These are phyloP conservation scores for Chaetura pelagica DNA, from an alignment of 2,113 vertebrate species.

Conservation along the genomic window DNA sequence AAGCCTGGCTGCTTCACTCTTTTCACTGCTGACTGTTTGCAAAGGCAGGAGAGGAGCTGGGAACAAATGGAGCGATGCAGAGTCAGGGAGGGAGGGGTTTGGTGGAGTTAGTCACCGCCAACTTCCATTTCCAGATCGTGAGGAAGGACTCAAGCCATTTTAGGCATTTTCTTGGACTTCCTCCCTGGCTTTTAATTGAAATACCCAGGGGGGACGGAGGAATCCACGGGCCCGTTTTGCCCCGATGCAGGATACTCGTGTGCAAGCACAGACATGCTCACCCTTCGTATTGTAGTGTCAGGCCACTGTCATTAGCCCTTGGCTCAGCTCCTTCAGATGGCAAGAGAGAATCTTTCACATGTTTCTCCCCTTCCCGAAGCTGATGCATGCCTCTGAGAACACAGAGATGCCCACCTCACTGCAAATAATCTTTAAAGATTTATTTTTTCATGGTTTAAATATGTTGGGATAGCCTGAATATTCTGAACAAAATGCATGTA, in stretches of 20 bases:
- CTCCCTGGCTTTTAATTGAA: no score
- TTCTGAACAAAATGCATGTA: not conserved
- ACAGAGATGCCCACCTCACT: not conserved
- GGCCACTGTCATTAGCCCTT: not conserved
- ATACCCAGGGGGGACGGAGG: no score
- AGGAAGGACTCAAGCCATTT: no score
- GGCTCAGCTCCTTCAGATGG: fast-evolving
- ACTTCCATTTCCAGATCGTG: no score
- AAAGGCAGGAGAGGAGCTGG: not conserved
- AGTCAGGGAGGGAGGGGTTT: constrained; percentile 24
- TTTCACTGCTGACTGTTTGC: constrained; percentile 20
- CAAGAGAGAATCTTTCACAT: not conserved
- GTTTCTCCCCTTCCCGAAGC: not conserved
- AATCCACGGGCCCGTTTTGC: no score
- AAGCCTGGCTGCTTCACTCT: not conserved
- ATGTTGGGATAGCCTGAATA: not conserved
- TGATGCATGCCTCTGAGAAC: not conserved
- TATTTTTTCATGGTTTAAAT: not conserved
- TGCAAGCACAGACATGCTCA: not conserved
- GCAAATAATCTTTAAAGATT: not conserved
- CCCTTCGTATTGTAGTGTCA: fast-evolving
- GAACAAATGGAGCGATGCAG: constrained; percentile 15
- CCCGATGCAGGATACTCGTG: not conserved
- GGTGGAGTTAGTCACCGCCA: no score
- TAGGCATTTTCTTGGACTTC: no score